A percentile compares a stretch with the other conserved stretches of the same genome.
Conservation (phyloP, 2,888 invertebrate genomes). For the Metellina segmentata region DNA sequence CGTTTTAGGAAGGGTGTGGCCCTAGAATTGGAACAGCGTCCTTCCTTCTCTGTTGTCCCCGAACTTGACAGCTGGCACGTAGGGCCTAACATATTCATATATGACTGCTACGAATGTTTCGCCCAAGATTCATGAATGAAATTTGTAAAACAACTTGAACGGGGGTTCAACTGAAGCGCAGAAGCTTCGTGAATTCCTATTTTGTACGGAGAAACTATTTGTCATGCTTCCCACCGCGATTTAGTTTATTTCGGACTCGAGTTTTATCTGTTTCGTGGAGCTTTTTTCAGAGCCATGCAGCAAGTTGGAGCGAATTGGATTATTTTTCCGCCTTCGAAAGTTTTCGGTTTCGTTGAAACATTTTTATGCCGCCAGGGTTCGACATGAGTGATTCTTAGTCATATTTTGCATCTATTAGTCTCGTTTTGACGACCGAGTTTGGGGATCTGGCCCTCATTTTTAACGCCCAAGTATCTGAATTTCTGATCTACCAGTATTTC, state of each 20-base stretch:
- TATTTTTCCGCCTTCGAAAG: no score
- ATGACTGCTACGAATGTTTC: constrained; percentile 34
- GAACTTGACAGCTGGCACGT: constrained; percentile 51
- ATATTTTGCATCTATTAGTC: no score
- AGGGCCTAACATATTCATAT: constrained; percentile 50
- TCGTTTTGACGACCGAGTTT: no score
- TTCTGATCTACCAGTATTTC: no score
- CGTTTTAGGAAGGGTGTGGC: constrained; percentile 51
- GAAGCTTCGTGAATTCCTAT: neutral
- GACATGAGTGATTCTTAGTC: no score
- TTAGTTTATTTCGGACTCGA: neutral
- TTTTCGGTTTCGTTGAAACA: no score
- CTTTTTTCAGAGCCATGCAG: no score
- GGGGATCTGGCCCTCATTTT: no score
- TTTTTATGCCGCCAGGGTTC: no score
- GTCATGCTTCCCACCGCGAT: neutral
- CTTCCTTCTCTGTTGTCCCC: constrained; percentile 11
- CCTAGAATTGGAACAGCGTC: constrained; percentile 40
- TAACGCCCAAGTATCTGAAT: no score
- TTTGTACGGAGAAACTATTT: neutral
- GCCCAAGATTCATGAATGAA: constrained; percentile 51
- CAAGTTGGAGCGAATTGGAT: no score
- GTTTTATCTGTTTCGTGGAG: no score
- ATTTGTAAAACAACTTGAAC: constrained; percentile 25
- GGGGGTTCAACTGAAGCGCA: neutral